Base-by-base conservation (phyloP, 2,888 invertebrate genomes). In the Ophion costatus region DNA sequence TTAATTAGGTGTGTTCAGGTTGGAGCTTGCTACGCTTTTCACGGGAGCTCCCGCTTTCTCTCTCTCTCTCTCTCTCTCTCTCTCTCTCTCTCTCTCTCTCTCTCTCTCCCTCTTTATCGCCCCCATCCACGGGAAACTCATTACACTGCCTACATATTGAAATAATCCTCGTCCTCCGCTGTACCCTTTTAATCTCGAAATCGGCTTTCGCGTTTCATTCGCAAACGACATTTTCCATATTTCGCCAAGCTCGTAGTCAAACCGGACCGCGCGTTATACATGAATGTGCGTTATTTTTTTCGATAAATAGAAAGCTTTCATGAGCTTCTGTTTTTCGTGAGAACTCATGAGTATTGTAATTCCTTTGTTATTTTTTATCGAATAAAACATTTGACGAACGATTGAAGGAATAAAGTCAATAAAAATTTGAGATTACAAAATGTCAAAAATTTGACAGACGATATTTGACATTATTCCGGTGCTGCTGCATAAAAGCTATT, bases 1-100 rank as follows among this genome's bases (percentile, higher is more conserved):
- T 79, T 83, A 79, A 79, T 79, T 75, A 63, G 82, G 74, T 51
- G 51, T 74, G 74, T 51, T 59, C 42, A 70, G 74, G 69, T 20
- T 76, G 63, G 64, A 64, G 75, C 51, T 67, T 67, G 56, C 38
- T 63, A 75, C 81, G 51, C 22, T 51, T 63, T 56, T 73, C 33
- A 57, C 63, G 38, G 64, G 61, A 56, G 22, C 29, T 24, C 22
- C 20, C 11, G 33, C 33, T 20, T 33, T 33, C 17, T 59, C 45
- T 69, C 59, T 11, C 42, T 45, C n/a, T 22, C 20, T 10, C 45
- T 1, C 9, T 70, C 29, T 45, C n/a, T 1, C 45, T 63, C 61
- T 14, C 22, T 29, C n/a, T 10, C 42, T 70, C 69, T 63, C 67
- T 59, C 63, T 42, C 17, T 14, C 14, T 51, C 51, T 14, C 17